Evolutionary conservation across 2,797 vertebrate genomes (phyloP).

Genomic region (Euthynnus affinis): DNA sequence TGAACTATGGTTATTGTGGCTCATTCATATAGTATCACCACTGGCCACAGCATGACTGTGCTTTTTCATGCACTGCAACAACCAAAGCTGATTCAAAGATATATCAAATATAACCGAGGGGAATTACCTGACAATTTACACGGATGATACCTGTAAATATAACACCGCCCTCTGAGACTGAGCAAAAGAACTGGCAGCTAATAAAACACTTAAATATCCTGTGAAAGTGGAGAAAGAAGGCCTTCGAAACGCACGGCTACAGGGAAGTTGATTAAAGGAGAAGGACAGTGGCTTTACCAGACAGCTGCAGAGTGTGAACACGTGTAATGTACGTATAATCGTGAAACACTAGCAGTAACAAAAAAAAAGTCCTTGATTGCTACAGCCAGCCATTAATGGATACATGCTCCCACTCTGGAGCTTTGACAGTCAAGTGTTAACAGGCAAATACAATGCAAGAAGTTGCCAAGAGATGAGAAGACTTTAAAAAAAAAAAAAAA

Average conservation of each 20-base stretch:
- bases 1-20: background rate
- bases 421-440: background rate
- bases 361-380: constrained; percentile 4
- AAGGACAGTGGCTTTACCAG: background rate
- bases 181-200: too few species aligned
- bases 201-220: too few species aligned
- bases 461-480: background rate
- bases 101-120: too few species aligned
- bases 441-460: background rate
- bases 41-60: too few species aligned
- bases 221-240: too few species aligned
- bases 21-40: background rate
- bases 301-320: background rate
- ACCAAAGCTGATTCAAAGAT: background rate
- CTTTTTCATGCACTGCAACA: too few species aligned
- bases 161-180: too few species aligned
- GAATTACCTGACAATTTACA: background rate
- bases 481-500: constrained; percentile 10
- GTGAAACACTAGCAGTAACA: background rate
- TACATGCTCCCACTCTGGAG: background rate
- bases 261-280: background rate
- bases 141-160: background rate
- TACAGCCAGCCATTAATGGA: background rate
- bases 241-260: too few species aligned
- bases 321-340: constrained; percentile 14